A percentile compares a stretch with the other conserved stretches of the same genome.
These are phyloP conservation scores for Orchesella flavescens DNA, from an alignment of 2,888 invertebrate species.

Conservation along the genomic window DNA sequence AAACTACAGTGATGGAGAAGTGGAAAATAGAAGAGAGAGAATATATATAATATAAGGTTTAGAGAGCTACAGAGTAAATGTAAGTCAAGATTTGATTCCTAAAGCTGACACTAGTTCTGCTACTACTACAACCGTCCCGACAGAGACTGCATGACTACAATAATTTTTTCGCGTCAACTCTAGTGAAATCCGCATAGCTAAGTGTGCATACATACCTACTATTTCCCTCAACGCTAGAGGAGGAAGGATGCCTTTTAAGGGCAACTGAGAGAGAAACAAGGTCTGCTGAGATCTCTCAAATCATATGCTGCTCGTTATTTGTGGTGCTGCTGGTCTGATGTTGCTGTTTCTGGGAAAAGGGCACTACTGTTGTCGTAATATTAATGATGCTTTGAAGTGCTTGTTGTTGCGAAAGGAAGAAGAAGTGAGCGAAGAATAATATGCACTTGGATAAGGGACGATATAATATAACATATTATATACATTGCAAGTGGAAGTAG, in stretches of 20 bases:
- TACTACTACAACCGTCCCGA: slow-evolving; percentile 5
- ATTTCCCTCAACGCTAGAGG: slow-evolving; percentile 13
- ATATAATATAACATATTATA: slow-evolving; percentile 18
- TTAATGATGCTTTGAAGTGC: slow-evolving; percentile 46
- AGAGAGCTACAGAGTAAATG: no score
- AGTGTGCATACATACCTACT: slow-evolving; percentile 62
- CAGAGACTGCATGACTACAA: slow-evolving; percentile 36
- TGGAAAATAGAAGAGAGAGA: no score
- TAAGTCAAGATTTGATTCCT: slow-evolving; percentile 30
- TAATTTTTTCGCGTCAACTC: slow-evolving; percentile 64
- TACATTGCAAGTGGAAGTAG: neutral
- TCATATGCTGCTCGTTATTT: slow-evolving; percentile 53
- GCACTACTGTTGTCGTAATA: slow-evolving; percentile 49
- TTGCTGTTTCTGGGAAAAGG: slow-evolving; percentile 33
- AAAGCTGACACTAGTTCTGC: slow-evolving; percentile 15
- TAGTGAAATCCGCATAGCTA: slow-evolving; percentile 65
- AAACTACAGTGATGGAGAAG: no score
- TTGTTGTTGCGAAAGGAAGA: slow-evolving; percentile 29
- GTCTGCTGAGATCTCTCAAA: slow-evolving; percentile 52
- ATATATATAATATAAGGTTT: no score
- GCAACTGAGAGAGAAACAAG: slow-evolving; percentile 45
- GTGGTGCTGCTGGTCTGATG: slow-evolving; percentile 18
- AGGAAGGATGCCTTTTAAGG: slow-evolving; percentile 44
- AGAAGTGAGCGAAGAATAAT: slow-evolving; percentile 20
- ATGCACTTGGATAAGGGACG: slow-evolving; percentile 26